phyloP scores from a whole-genome alignment of 1,140 invertebrate species.

The Macrocentrus cingulum region DNA sequence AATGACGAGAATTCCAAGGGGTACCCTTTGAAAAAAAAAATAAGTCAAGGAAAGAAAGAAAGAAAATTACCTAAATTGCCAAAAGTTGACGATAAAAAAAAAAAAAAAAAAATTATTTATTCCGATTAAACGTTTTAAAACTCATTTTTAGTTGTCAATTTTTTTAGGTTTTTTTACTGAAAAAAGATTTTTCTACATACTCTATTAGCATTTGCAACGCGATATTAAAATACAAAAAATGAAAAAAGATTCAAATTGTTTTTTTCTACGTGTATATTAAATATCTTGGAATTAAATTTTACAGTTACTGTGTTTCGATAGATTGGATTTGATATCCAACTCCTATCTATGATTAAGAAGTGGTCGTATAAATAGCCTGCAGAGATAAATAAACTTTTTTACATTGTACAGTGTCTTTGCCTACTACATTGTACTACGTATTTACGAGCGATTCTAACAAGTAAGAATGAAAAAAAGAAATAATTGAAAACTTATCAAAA shows the following conservation, averaged over 20 bases:
- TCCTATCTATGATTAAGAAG: conserved; percentile 42
- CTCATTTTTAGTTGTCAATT: conserved; percentile 14
- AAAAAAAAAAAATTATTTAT: conserved; percentile 7
- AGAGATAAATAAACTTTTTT: conserved; percentile 47
- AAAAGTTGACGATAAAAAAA: too few species aligned
- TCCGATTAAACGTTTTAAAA: neutral
- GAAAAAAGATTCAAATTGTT: too few species aligned
- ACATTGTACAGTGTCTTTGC: conserved; percentile 59
- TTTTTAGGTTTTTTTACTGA: conserved; percentile 53
- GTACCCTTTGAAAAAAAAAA: too few species aligned
- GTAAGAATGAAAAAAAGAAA: conserved; percentile 3
- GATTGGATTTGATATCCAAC: conserved; percentile 46
- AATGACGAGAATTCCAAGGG: too few species aligned
- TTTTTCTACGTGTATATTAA: too few species aligned
- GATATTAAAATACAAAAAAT: too few species aligned
- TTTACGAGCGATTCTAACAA: conserved; percentile 37
- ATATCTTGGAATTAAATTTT: conserved; percentile 50
- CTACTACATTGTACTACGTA: conserved; percentile 48
- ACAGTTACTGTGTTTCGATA: conserved; percentile 49
- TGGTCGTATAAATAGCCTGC: conserved; percentile 33
- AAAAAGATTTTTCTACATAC: too few species aligned
- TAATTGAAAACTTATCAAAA: conserved; percentile 5
- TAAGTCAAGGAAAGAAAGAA: too few species aligned
- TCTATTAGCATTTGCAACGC: too few species aligned
- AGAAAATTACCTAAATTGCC: too few species aligned